Percentiles rank a stretch among this genome's conserved stretches.
phyloP scores from a whole-genome alignment of 2,888 invertebrate genomes.

The Drosophila robusta region DNA sequence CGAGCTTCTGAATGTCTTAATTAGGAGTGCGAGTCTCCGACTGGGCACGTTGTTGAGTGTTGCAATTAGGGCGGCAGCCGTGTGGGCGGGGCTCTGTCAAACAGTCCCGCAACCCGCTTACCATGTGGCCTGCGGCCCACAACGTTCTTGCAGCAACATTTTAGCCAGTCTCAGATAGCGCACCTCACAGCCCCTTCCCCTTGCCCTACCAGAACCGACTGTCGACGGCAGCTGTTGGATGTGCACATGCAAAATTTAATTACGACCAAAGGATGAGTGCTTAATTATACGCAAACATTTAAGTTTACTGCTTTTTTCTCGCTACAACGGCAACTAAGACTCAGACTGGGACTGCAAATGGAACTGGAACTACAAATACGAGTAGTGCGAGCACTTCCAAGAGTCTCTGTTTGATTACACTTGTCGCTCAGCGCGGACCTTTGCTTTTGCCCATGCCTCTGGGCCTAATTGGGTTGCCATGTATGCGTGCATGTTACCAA shows the following conservation, averaged over 20 bases:
- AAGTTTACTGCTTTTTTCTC: constrained; percentile 80
- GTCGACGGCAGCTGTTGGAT: constrained; percentile 68
- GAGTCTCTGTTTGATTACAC: constrained; percentile 31
- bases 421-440: constrained; percentile 42
- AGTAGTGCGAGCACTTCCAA: constrained; percentile 6
- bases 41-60: constrained; percentile 64
- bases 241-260: constrained; percentile 85
- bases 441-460: constrained; percentile 41
- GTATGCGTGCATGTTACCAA: no score
- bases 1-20: constrained; percentile 76
- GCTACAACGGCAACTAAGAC: constrained; percentile 29
- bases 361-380: constrained; percentile 25
- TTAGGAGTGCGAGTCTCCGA: constrained; percentile 62
- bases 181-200: background rate
- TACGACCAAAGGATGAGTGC: constrained; percentile 85
- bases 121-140: constrained; percentile 42
- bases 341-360: constrained; percentile 8
- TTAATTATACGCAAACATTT: constrained; percentile 85
- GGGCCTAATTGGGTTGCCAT: constrained; percentile 54
- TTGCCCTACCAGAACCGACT: no score
- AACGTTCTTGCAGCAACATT: constrained; percentile 31
- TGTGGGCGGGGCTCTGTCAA: constrained; percentile 49
- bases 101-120: constrained; percentile 21
- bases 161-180: constrained; percentile 40
- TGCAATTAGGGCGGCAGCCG: constrained; percentile 67